phyloP scores from a whole-genome alignment of 1,140 invertebrate species.

The Drosophila littoralis region DNA sequence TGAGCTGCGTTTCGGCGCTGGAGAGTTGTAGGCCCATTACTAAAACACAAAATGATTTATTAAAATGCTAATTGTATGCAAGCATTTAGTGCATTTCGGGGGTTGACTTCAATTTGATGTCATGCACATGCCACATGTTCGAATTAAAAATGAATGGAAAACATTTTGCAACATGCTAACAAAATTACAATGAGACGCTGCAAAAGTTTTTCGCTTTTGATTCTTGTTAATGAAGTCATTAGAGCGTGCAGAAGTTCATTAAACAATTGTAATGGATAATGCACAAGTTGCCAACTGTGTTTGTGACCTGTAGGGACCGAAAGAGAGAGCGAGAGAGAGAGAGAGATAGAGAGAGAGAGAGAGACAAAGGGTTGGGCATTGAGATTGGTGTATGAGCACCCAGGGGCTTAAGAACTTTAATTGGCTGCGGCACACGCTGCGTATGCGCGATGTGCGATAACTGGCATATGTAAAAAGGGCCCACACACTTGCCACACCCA shows the following conservation, averaged over 20 bases:
- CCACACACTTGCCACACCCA: conserved; percentile 22
- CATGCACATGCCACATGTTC: background rate
- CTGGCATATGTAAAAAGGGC: conserved; percentile 63
- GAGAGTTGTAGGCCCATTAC: conserved; percentile 29
- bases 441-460: conserved; percentile 70
- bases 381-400: conserved; percentile 6
- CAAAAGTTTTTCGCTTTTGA: conserved; percentile 46
- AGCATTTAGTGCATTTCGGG: conserved; percentile 23
- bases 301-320: conserved; percentile 3
- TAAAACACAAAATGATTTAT: conserved; percentile 55
- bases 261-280: conserved; percentile 79
- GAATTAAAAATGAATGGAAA: conserved; percentile 45
- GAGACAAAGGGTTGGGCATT: background rate
- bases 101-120: conserved; percentile 20
- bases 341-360: background rate
- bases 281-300: conserved; percentile 46
- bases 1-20: conserved; percentile 46
- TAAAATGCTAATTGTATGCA: conserved; percentile 44
- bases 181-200: conserved; percentile 36
- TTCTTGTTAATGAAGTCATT: conserved; percentile 73
- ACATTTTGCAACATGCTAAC: conserved; percentile 42
- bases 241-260: conserved; percentile 78
- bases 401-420: conserved; percentile 78
- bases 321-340: background rate
- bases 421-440: conserved; percentile 77